Conservation (phyloP, 2,888 invertebrate genomes). For the Brachyptera risi region DNA sequence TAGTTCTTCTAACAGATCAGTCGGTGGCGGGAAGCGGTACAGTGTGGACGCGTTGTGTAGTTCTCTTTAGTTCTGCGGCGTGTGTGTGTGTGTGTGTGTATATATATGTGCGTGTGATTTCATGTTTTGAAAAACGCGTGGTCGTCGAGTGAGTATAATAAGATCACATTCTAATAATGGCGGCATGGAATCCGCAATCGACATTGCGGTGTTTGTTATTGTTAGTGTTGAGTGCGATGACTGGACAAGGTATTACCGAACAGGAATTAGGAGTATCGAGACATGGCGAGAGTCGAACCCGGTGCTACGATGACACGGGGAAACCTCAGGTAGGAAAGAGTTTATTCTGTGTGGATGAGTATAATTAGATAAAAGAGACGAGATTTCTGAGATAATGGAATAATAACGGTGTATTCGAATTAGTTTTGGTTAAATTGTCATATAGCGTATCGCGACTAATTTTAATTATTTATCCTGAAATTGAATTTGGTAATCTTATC, state of each 20-base stretch:
- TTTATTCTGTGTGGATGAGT: too few species aligned
- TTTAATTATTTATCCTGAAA: too few species aligned
- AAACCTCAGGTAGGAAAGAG: conserved; percentile 36
- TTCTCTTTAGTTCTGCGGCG: too few species aligned
- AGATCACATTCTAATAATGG: neutral
- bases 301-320: conserved; percentile 34
- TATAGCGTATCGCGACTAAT: too few species aligned
- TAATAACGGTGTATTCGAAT: too few species aligned
- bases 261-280: conserved; percentile 8
- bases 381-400: too few species aligned
- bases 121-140: too few species aligned
- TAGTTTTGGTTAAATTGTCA: too few species aligned
- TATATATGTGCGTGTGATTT: conserved; percentile 13
- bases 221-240: neutral
- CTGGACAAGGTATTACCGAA: conserved; percentile 10
- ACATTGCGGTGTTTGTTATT: neutral
- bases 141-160: neutral
- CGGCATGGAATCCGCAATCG: neutral
- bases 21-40: conserved; percentile 21
- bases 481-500: too few species aligned
- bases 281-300: conserved; percentile 22
- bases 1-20: too few species aligned
- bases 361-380: too few species aligned
- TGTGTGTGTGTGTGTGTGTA: too few species aligned
- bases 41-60: conserved; percentile 19